Conservation (phyloP, 2,797 vertebrate species). For the Danionella dracula region DNA sequence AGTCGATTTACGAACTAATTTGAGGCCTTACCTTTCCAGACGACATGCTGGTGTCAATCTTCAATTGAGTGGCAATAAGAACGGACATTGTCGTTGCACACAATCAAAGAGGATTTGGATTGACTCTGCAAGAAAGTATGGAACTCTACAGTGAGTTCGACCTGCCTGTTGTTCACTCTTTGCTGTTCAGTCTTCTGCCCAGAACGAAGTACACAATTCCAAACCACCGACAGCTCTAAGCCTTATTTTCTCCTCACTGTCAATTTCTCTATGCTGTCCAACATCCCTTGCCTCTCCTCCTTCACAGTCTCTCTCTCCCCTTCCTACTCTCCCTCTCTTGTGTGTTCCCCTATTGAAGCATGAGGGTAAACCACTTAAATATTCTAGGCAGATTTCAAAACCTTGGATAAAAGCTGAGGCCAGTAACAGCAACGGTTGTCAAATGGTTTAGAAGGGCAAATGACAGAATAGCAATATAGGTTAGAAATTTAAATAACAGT, state of each 20-base stretch:
- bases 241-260: constrained; percentile 49
- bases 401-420: constrained; percentile 19
- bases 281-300: constrained; percentile 31
- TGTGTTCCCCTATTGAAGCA: constrained; percentile 36
- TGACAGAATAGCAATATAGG: background rate
- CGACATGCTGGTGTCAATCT: constrained; percentile 61
- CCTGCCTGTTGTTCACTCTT: background rate
- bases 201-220: constrained; percentile 25
- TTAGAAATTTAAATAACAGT: too few relatives aligned
- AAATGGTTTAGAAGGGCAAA: constrained; percentile 21
- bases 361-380: constrained; percentile 44
- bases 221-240: constrained; percentile 51
- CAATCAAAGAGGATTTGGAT: background rate
- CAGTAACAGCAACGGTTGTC: constrained; percentile 10
- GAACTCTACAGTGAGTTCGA: background rate
- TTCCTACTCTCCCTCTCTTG: constrained; percentile 18
- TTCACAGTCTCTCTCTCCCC: background rate
- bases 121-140: background rate
- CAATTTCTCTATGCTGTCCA: constrained; percentile 30
- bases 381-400: constrained; percentile 41
- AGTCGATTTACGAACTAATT: constrained; percentile 18
- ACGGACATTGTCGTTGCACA: constrained; percentile 56
- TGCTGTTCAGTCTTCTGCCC: constrained; percentile 19
- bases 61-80: constrained; percentile 71
- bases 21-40: constrained; percentile 63